Base-by-base conservation (phyloP, 2,113 vertebrate species). In the Electrona antarctica region DNA sequence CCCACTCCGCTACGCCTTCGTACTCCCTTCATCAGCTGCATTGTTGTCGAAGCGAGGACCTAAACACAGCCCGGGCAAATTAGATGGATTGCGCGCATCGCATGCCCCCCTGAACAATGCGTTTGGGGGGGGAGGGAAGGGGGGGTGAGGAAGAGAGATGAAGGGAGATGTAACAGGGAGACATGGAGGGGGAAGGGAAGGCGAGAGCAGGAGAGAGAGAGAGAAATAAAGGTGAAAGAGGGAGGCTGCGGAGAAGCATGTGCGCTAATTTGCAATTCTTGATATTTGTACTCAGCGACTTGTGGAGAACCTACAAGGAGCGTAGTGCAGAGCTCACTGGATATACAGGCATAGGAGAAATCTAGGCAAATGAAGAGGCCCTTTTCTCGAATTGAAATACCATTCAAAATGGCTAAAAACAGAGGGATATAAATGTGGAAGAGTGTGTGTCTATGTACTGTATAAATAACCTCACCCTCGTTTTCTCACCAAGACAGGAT, bases 401-500 rank as follows among this genome's bases (percentile, higher is more conserved):
- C 50, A 14, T 8, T 71, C 63, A 77, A 60, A 66, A 48, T 41
- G 66, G 33, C 14, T 51, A 15, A 7, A 11, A 21, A 57, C 7
- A 9, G 48, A 60, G 69, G 28, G 6, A 4, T 13, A 47, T 64
- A 79, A 73, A 74, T 64, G 41, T 78, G 59, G 62, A 55, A 12
- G 56, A 28, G 47, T 69, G 67, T 51, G 28, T 80, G 77, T 87
- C 52, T 41, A 41, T 78, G 79, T 65, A 54, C 69, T 81, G 77
- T 81, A 78, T 79, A 85, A 88, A 86, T 82, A 69, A 86, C 72
- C 70, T 46, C 2, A 15, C 61, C 51, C 67, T 76, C 11, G 28
- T 55, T 49, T 15, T 72, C 64, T 49, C 50, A 15, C 41, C 46
- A 67, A 88, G 74, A 75, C 21, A 60, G 68, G 49, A 76, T 71